A percentile compares a stretch with the other conserved stretches of the same genome.
phyloP scores from a whole-genome alignment of 2,113 vertebrate genomes.

The Chaenocephalus aceratus region DNA sequence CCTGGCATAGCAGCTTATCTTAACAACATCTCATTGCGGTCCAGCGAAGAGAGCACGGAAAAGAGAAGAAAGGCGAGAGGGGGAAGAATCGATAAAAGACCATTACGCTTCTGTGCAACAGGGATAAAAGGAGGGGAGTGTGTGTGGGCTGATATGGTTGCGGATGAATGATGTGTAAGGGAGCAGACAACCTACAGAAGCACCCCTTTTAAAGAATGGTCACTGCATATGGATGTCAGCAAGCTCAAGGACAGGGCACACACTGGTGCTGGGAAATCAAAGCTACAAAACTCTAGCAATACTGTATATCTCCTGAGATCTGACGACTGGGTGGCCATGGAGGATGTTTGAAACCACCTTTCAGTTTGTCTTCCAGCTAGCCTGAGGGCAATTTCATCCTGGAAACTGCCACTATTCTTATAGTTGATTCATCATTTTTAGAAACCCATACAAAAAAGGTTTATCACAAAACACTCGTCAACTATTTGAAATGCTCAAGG shows the following conservation, averaged over 20 bases:
- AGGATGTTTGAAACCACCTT: constrained; percentile 18
- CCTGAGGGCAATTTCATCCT: neutral
- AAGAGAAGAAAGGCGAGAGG: constrained; percentile 45
- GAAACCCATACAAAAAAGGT: neutral
- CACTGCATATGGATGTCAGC: constrained; percentile 18
- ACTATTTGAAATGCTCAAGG: neutral
- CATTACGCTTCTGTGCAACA: constrained; percentile 71
- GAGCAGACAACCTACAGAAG: constrained; percentile 49
- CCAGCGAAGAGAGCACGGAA: constrained; percentile 51
- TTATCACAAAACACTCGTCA: neutral
- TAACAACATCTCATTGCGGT: constrained; percentile 66
- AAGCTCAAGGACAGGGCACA: constrained; percentile 70
- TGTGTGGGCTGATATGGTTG: constrained; percentile 64
- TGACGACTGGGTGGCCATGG: neutral
- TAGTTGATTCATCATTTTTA: neutral
- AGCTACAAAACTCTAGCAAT: constrained; percentile 1
- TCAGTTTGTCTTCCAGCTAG: neutral
- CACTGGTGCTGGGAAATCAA: constrained; percentile 13
- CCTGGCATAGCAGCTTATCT: constrained; percentile 60
- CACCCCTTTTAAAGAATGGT: constrained; percentile 36
- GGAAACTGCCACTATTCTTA: neutral
- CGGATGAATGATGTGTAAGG: constrained; percentile 66
- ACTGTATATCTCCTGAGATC: constrained; percentile 13
- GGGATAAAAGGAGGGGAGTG: constrained; percentile 45
- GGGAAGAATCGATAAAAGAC: constrained; percentile 79